Percentiles rank a stretch among this genome's conserved stretches.
Evolutionary conservation across 2,888 invertebrate species (phyloP).

Genomic region (Amphipyra tragopoginis): DNA sequence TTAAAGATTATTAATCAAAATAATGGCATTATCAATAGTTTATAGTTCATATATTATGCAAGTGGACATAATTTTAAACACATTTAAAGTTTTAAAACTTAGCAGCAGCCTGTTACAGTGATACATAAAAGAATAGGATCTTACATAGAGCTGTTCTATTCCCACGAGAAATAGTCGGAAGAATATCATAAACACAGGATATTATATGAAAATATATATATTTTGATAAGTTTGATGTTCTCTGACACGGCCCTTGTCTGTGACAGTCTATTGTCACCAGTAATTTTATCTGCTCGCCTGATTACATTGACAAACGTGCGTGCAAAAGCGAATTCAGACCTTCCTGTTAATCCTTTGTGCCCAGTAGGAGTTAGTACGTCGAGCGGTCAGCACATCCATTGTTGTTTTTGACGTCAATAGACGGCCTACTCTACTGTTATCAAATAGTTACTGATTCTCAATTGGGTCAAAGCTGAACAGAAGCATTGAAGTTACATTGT

Average conservation of each 20-base stretch:
- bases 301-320: slow-evolving; percentile 73
- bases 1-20: slow-evolving; percentile 15
- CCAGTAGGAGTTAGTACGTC: slow-evolving; percentile 72
- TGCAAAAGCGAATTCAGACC: slow-evolving; percentile 73
- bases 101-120: background rate
- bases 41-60: background rate
- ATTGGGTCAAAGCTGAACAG: slow-evolving; percentile 8
- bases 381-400: slow-evolving; percentile 62
- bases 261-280: slow-evolving; percentile 67
- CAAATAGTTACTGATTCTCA: slow-evolving; percentile 22
- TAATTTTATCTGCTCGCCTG: slow-evolving; percentile 65
- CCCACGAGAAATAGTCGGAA: background rate
- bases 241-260: slow-evolving; percentile 64
- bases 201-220: slow-evolving; percentile 1
- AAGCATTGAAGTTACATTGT: slow-evolving; percentile 4
- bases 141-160: background rate
- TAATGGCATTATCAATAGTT: background rate
- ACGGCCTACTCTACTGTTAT: slow-evolving; percentile 15
- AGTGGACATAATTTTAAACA: background rate
- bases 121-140: background rate
- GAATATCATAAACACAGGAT: background rate
- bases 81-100: background rate
- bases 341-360: slow-evolving; percentile 77
- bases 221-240: slow-evolving; percentile 20
- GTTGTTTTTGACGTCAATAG: slow-evolving; percentile 34